Evolutionary conservation across 2,797 vertebrate genomes (phyloP), one percentile per base, ranked within the genome.

Genomic region (Lacerta viridis): DNA sequence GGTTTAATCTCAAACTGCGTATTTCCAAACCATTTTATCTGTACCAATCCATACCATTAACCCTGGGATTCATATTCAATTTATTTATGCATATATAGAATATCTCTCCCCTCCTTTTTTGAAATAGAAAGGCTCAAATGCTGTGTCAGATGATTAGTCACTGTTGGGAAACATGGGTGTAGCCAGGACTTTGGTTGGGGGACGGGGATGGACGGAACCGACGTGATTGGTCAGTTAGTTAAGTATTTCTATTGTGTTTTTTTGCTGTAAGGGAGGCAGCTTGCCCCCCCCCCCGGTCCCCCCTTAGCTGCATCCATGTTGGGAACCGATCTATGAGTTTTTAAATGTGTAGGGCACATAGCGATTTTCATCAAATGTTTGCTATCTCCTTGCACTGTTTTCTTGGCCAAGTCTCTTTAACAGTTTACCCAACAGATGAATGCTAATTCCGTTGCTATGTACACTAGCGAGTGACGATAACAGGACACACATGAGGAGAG

Each of bases 371-470:
- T 9, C 39, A 39, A 20, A 2, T 0, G 39, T 5, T 80, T 76
- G 66, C 7, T 86, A 82, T 0, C n/a, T 2, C 0, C 41, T 2
- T 55, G 50, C 13, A 66, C 23, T 36, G 25, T 66, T 87, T 87
- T 77, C 86, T 50, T 84, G 72, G 15, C 0, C 0, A 46, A 43
- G 17, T 1, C 29, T 59, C 1, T 69, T n/a, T 78, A 74, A 50
- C 91, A 84, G 13, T 89, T 84, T 90, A n/a, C 5, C 11, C 18
- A 68, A 33, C 5, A 76, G n/a, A 20, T 59, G 5, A 41, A 5
- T 84, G 66, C 4, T 87, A 75, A 5, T 5, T 36, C 59, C 0
- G 90, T 94, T 95, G 91, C 91, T 91, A 91, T 7, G 88, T 89
- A 36, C 85, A 72, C 29, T 17, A 33, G 9, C 68, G 69, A 2